phyloP scores from a whole-genome alignment of 37 sponge, comb jelly and placozoan genomes.

The Theonella swinhoei region DNA sequence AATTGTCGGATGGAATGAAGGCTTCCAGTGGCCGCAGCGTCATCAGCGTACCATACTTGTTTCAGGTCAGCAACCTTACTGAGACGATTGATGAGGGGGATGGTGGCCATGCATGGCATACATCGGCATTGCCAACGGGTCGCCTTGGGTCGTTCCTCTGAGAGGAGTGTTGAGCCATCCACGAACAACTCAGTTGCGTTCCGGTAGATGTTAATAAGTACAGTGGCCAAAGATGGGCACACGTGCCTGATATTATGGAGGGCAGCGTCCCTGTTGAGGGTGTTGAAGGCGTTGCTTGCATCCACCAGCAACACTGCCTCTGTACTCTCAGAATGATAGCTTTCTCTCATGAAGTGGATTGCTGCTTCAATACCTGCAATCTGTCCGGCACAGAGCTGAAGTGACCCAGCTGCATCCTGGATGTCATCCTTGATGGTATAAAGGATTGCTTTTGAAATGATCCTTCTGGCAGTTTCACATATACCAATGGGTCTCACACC shows the following conservation, averaged over 20 bases:
- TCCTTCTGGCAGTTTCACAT: conserved; percentile 34
- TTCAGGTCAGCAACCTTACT: not conserved
- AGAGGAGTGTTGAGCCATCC: not conserved
- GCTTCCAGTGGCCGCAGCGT: no score
- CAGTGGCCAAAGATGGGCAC: conserved; percentile 17
- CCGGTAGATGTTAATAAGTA: conserved; percentile 26
- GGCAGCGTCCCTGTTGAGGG: conserved; percentile 43
- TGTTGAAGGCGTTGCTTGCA: no score
- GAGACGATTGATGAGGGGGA: conserved; percentile 25
- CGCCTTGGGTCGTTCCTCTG: conserved; percentile 46
- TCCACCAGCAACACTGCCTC: no score
- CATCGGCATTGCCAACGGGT: conserved; percentile 62
- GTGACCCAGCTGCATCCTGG: conserved; percentile 29
- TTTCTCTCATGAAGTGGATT: no score
- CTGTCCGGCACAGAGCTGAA: conserved; percentile 70
- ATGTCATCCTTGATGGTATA: conserved; percentile 12
- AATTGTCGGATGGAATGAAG: conserved; percentile 1
- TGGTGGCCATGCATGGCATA: conserved; percentile 34
- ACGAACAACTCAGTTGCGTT: not conserved
- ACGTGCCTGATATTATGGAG: conserved; percentile 36
- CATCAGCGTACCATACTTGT: no score
- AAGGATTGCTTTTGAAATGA: conserved; percentile 51
- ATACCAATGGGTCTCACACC: no score
- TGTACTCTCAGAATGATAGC: no score
- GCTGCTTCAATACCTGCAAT: no score